Base-by-base conservation (phyloP, 2,797 vertebrate species). In the Spheniscus humboldti region DNA sequence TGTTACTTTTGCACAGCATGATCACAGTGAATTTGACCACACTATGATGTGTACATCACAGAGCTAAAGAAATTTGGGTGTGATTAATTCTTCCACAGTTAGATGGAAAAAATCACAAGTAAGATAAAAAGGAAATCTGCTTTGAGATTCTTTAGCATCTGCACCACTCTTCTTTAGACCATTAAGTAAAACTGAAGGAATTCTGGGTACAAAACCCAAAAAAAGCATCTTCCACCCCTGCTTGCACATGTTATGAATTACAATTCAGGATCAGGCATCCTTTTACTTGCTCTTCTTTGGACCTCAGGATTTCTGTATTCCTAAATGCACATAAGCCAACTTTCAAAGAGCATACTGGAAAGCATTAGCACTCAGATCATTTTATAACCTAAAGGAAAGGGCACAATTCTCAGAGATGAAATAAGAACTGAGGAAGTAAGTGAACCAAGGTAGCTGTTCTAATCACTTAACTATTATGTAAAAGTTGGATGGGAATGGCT, bases 401-500 rank as follows among this genome's bases (percentile, higher is more conserved):
- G 74, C 81, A 73, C 63, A 85, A 6, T 59, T 87, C 71, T 89
- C 64, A 73, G 50, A 77, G 48, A 94, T 85, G 18, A 82, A 93
- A 66, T 76, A 83, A 71, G 10, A 84, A 62, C 71, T 67, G 59
- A 93, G 72, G 59, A 88, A 86, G 28, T 43, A 18, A 87, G 50
- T n/a, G 73, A 93, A 77, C 39, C 1, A 3, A 77, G 60, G 48
- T 60, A 57, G 86, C 91, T 85, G 52, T 81, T 77, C 63, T 67
- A 85, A 83, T 52, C 68, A 88, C 60, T 89, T 63, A 50, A 72
- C 71, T 79, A 68, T 94, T 93, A 83, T 33, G 35, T 73, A 92
- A 53, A 93, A 93, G 63, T 76, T 82, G 81, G 86, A 91, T 93
- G 62, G 76, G 79, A 94, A 94, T 27, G 52, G 48, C 75, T 96